A percentile compares a stretch with the other conserved stretches of the same genome.
Conservation (phyloP, 2,113 vertebrate species). For the Planiliza haematocheilus region DNA sequence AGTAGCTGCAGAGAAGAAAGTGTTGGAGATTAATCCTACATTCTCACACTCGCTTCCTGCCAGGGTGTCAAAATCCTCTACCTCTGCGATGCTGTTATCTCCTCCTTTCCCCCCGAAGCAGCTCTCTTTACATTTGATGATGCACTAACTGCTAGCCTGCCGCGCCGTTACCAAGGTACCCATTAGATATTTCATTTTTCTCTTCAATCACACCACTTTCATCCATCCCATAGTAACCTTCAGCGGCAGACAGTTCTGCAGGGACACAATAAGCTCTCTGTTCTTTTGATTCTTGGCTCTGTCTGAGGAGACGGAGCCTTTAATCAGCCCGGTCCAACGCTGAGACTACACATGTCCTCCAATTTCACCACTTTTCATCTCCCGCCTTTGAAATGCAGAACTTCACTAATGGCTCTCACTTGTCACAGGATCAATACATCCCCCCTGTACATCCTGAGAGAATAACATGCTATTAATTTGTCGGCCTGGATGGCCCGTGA, state of each 20-base stretch:
- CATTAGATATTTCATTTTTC: conserved; percentile 37
- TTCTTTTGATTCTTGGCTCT: conserved; percentile 63
- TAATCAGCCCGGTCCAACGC: conserved; percentile 59
- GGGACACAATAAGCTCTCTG: conserved; percentile 59
- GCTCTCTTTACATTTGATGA: conserved; percentile 29
- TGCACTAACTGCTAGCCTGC: conserved; percentile 11
- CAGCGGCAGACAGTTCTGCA: conserved; percentile 48
- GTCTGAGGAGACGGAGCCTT: conserved; percentile 58
- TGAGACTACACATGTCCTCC: conserved; percentile 54
- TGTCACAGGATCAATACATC: conserved; percentile 66
- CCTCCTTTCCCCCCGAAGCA: not conserved
- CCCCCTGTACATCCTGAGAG: conserved; percentile 45
- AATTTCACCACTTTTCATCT: conserved; percentile 63
- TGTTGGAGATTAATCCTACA: conserved; percentile 14
- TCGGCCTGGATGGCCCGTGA: conserved; percentile 16
- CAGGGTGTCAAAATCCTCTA: not conserved
- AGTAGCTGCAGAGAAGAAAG: not conserved
- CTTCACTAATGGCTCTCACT: conserved; percentile 60
- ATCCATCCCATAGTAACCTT: conserved; percentile 48
- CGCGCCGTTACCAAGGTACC: conserved; percentile 30
- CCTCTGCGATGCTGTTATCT: conserved; percentile 15
- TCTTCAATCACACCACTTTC: conserved; percentile 41
- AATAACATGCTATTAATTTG: conserved; percentile 52
- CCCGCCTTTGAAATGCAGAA: conserved; percentile 69
- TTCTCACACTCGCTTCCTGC: not conserved